phyloP scores from a whole-genome alignment of 2,797 vertebrate species.

The Rhabdophis nuchalis region DNA sequence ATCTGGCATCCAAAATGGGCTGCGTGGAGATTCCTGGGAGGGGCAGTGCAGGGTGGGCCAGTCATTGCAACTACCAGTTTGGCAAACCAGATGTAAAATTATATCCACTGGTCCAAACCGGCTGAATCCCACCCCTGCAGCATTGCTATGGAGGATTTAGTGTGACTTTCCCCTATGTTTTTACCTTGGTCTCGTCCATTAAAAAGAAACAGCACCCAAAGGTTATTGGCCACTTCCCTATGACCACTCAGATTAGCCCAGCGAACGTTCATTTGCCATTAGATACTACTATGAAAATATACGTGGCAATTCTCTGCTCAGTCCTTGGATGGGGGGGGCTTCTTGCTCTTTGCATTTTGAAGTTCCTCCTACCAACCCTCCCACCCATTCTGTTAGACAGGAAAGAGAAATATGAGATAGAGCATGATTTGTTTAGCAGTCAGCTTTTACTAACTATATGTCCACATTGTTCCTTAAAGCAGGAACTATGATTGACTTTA shows the following conservation, averaged over 20 bases:
- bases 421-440: constrained; percentile 17
- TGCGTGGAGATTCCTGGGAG: too few species aligned
- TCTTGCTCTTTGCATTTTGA: not conserved
- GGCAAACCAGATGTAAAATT: too few species aligned
- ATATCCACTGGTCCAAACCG: too few species aligned
- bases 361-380: not conserved
- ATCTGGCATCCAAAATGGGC: too few species aligned
- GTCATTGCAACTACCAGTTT: too few species aligned
- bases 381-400: not conserved
- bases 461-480: constrained; percentile 45
- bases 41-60: too few species aligned
- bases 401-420: not conserved
- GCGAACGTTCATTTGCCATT: not conserved
- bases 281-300: not conserved
- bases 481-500: constrained; percentile 25
- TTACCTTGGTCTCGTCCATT: not conserved
- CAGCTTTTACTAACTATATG: constrained; percentile 44
- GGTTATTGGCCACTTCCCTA: not conserved
- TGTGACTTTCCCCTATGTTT: not conserved
- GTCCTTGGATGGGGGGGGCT: not conserved
- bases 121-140: too few species aligned
- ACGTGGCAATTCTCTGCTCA: not conserved
- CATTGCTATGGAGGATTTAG: not conserved
- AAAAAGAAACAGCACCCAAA: not conserved
- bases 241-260: not conserved